These are phyloP conservation scores for Crocodylus rhombifer DNA, from an alignment of 2,797 vertebrate genomes.

Conservation along the genomic window DNA sequence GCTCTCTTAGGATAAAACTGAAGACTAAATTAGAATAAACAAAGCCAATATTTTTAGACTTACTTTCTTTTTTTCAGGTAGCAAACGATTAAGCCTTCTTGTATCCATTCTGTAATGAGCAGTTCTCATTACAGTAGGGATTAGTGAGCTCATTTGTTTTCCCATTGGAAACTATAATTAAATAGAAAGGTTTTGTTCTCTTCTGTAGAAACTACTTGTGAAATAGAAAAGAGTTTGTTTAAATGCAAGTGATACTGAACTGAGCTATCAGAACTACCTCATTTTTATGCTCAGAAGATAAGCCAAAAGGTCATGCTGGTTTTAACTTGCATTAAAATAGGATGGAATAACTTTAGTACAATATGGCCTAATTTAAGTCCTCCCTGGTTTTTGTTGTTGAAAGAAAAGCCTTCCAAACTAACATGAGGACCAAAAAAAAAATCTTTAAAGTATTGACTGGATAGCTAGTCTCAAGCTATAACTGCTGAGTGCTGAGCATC, in stretches of 20 bases:
- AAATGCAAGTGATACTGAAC: neutral
- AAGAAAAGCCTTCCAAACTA: neutral
- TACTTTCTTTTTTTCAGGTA: neutral
- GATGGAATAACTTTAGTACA: slow-evolving; percentile 7
- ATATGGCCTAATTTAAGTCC: slow-evolving; percentile 13
- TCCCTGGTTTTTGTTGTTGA: neutral
- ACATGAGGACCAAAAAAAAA: neutral
- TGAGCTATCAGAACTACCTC: neutral
- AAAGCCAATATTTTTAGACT: neutral
- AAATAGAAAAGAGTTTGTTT: neutral
- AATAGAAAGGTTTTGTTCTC: neutral
- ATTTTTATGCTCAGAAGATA: slow-evolving; percentile 32
- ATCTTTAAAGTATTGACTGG: neutral
- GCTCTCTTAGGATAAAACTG: neutral
- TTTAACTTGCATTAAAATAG: slow-evolving; percentile 20
- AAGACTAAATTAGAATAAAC: neutral
- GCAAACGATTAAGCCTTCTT: neutral
- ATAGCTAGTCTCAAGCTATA: neutral
- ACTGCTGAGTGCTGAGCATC: neutral
- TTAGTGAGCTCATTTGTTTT: neutral
- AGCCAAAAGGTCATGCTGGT: slow-evolving; percentile 13
- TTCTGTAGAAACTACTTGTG: neutral
- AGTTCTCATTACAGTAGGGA: neutral
- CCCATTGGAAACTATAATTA: neutral
- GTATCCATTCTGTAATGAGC: neutral